These are phyloP conservation scores for Phalanger gymnotis DNA, from an alignment of 2,797 vertebrate genomes.

Conservation along the genomic window DNA sequence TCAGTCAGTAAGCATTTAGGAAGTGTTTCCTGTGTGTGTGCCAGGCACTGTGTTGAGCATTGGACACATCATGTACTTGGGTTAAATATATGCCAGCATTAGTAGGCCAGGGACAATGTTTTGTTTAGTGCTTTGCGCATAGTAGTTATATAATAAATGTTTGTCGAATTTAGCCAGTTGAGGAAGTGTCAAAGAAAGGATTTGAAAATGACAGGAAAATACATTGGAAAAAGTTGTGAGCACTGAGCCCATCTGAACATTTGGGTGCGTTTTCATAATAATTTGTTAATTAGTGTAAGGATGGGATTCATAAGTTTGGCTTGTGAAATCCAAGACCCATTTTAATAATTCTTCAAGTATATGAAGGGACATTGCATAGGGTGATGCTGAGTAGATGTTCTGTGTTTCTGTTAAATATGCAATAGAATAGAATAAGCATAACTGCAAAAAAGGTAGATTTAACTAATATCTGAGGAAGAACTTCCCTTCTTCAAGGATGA, in stretches of 20 bases:
- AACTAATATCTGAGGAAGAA: background rate
- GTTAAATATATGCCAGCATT: background rate
- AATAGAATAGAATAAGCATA: background rate
- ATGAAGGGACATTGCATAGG: background rate
- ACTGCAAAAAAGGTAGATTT: accelerated
- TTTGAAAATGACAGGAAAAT: background rate
- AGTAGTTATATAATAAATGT: background rate
- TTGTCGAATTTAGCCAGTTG: background rate
- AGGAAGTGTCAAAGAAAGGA: background rate
- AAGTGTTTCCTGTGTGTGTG: background rate
- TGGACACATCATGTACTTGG: background rate
- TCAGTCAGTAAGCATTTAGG: background rate
- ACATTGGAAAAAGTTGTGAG: background rate
- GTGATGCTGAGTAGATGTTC: background rate
- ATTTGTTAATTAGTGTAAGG: slow-evolving; percentile 36
- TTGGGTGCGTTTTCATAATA: slow-evolving; percentile 22
- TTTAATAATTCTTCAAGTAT: background rate
- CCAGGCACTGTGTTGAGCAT: background rate
- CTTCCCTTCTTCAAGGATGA: background rate
- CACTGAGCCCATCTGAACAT: slow-evolving; percentile 8
- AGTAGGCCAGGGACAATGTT: background rate
- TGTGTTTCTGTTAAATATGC: background rate
- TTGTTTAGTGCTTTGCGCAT: background rate
- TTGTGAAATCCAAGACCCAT: slow-evolving; percentile 14
- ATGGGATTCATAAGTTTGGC: background rate